These are phyloP conservation scores for Chelon labrosus DNA, from an alignment of 2,797 vertebrate genomes.

Conservation along the genomic window DNA sequence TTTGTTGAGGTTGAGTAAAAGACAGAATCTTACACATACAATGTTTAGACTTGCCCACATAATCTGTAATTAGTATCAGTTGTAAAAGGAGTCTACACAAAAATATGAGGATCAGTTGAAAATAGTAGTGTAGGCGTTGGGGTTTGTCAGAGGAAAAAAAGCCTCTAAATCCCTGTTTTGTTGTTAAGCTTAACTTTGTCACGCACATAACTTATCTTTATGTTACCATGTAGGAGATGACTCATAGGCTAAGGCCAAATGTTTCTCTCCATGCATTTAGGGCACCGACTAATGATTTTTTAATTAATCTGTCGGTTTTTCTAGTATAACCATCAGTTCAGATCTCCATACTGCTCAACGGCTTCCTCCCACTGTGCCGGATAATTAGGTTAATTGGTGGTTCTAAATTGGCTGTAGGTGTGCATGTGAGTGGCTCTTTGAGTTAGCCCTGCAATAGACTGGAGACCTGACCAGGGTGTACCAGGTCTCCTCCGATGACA, in stretches of 20 bases:
- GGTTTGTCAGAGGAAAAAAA: conserved; percentile 34
- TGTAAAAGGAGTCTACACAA: conserved; percentile 32
- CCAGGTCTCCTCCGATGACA: too few species aligned
- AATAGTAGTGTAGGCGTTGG: conserved; percentile 18
- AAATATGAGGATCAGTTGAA: conserved; percentile 37
- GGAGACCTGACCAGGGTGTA: too few species aligned
- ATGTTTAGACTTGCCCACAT: conserved; percentile 51
- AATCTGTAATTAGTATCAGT: conserved; percentile 55
- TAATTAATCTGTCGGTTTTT: too few species aligned
- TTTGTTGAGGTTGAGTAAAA: conserved; percentile 16
- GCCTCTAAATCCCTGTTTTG: conserved; percentile 11
- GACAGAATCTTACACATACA: conserved; percentile 12
- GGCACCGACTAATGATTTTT: background rate
- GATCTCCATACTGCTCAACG: too few species aligned
- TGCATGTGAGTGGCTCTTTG: too few species aligned
- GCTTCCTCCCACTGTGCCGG: too few species aligned
- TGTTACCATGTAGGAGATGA: conserved; percentile 23
- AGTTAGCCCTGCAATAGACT: too few species aligned
- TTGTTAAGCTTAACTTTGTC: conserved; percentile 19
- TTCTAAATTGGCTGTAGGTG: too few species aligned
- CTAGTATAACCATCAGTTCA: too few species aligned
- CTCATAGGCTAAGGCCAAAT: background rate
- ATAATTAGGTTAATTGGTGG: too few species aligned
- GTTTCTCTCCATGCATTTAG: conserved; percentile 6
- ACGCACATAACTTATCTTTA: conserved; percentile 15